These are phyloP conservation scores for Cariama cristata DNA, from an alignment of 2,113 vertebrate species.

Conservation along the genomic window DNA sequence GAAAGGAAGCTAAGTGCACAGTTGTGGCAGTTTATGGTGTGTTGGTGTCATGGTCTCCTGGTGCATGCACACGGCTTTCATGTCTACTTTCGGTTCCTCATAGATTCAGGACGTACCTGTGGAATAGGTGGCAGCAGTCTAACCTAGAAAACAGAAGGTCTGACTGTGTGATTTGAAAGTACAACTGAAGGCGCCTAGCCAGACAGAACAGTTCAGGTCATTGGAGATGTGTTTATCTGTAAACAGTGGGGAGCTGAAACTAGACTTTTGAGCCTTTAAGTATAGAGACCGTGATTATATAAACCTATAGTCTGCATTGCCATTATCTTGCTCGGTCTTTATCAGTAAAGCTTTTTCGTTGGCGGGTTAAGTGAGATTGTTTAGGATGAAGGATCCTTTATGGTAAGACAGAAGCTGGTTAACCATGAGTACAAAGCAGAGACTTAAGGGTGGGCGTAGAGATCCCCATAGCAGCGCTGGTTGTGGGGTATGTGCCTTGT, in stretches of 20 bases:
- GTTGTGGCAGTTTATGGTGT: background rate
- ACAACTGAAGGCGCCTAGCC: background rate
- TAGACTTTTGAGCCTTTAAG: background rate
- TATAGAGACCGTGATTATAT: background rate
- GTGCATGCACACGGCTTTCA: background rate
- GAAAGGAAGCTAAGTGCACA: background rate
- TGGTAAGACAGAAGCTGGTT: background rate
- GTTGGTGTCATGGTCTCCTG: background rate
- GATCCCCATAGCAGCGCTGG: background rate
- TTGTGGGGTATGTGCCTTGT: background rate
- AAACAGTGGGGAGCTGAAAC: background rate
- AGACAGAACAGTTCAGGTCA: background rate
- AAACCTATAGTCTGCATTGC: background rate
- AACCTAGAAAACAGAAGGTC: background rate
- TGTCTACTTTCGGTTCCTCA: background rate
- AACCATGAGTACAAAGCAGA: background rate
- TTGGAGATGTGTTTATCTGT: background rate
- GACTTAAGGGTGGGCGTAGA: background rate
- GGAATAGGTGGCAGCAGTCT: background rate
- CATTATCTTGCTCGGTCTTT: background rate
- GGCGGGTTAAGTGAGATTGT: background rate
- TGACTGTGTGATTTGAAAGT: background rate
- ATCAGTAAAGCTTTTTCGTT: background rate
- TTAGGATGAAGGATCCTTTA: background rate
- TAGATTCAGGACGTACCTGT: background rate